These are phyloP conservation scores for Melanargia galathea DNA, from an alignment of 2,888 invertebrate genomes.

Conservation along the genomic window DNA sequence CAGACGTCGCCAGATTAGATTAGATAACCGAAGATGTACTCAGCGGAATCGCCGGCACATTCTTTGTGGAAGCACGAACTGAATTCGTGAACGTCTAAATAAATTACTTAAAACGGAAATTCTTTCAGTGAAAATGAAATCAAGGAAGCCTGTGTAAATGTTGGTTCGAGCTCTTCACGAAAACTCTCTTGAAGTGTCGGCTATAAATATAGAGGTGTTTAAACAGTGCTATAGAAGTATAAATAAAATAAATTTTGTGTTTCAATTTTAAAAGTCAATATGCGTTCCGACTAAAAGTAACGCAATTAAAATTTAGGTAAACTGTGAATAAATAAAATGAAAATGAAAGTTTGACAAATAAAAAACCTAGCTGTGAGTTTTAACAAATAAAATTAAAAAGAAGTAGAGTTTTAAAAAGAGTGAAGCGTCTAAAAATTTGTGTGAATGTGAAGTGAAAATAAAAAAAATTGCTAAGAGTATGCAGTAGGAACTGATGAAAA, in stretches of 20 bases:
- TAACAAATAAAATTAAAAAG: neutral
- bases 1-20: conserved; percentile 49
- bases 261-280: too few species aligned
- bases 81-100: conserved; percentile 17
- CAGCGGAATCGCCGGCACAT: conserved; percentile 28
- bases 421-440: neutral
- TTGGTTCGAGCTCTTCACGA: neutral
- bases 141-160: neutral
- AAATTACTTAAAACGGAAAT: conserved; percentile 17
- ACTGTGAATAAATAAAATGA: too few species aligned
- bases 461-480: neutral
- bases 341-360: neutral
- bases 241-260: neutral
- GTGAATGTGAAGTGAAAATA: conserved; percentile 4
- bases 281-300: neutral
- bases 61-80: conserved; percentile 22
- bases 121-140: conserved; percentile 26
- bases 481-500: neutral
- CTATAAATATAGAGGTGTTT: conserved; percentile 4
- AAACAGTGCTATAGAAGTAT: conserved; percentile 1
- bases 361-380: neutral
- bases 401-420: neutral
- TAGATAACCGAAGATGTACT: conserved; percentile 48
- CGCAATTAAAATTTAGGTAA: neutral
- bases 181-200: neutral